phyloP scores from a whole-genome alignment of 2,888 invertebrate species.

The Rhyacophila evoluta region DNA sequence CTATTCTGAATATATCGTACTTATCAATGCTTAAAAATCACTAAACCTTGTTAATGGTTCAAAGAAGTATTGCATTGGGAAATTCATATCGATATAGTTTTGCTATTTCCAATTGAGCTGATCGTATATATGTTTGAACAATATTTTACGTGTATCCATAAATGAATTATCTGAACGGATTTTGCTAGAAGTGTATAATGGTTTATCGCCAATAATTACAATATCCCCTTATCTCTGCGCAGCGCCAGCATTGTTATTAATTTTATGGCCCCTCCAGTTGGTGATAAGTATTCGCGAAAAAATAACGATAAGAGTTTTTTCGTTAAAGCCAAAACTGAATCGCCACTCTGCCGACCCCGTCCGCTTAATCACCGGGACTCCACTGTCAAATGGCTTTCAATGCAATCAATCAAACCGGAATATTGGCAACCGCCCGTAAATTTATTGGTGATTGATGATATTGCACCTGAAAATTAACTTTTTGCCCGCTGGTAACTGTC shows the following conservation, averaged over 20 bases:
- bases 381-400: background rate
- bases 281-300: background rate
- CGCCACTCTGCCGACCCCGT: background rate
- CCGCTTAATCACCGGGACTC: background rate
- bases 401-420: background rate
- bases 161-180: too few species aligned
- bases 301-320: background rate
- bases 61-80: too few species aligned
- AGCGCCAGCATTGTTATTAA: background rate
- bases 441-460: slow-evolving; percentile 8
- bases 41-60: too few species aligned
- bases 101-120: too few species aligned
- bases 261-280: background rate
- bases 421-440: background rate
- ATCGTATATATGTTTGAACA: too few species aligned
- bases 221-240: background rate
- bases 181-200: too few species aligned
- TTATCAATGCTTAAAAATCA: too few species aligned
- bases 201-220: background rate
- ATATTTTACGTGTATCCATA: too few species aligned
- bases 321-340: background rate
- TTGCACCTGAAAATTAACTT: background rate
- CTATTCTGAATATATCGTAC: too few species aligned
- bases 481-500: background rate
- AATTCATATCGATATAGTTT: too few species aligned